Percentiles rank a stretch among this genome's conserved stretches.
Conservation (phyloP, 2,113 vertebrate genomes). For the Rutilus rutilus region DNA sequence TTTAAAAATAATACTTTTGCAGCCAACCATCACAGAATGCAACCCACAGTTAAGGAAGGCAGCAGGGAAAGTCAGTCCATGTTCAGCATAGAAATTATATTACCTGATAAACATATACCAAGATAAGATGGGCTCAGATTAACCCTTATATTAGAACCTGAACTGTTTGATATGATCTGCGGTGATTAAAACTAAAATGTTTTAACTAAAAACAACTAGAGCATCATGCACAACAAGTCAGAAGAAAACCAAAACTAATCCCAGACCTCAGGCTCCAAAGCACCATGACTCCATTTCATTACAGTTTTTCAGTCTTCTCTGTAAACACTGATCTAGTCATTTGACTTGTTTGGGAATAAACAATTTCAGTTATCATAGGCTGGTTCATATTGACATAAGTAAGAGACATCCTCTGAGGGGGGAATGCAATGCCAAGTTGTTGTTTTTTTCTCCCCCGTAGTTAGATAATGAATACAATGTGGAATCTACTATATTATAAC, state of each 20-base stretch:
- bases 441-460: neutral
- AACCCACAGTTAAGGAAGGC: neutral
- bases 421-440: neutral
- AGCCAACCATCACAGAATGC: conserved; percentile 8
- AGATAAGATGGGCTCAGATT: neutral
- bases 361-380: neutral
- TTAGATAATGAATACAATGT: neutral
- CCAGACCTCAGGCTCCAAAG: conserved; percentile 2
- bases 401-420: conserved; percentile 1
- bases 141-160: neutral
- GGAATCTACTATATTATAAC: neutral
- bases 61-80: neutral
- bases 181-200: conserved; percentile 7
- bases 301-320: neutral
- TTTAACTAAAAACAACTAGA: conserved; percentile 1
- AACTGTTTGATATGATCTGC: neutral
- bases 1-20: neutral
- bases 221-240: neutral
- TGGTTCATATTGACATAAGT: neutral
- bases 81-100: neutral
- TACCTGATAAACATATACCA: conserved; percentile 9
- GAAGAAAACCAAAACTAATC: neutral
- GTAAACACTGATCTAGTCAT: neutral
- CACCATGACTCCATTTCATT: neutral
- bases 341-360: conserved; percentile 4